Percentiles rank a stretch among this genome's conserved stretches.
phyloP scores from a whole-genome alignment of 1,140 invertebrate species.

The Plectrocnemia conspersa region DNA sequence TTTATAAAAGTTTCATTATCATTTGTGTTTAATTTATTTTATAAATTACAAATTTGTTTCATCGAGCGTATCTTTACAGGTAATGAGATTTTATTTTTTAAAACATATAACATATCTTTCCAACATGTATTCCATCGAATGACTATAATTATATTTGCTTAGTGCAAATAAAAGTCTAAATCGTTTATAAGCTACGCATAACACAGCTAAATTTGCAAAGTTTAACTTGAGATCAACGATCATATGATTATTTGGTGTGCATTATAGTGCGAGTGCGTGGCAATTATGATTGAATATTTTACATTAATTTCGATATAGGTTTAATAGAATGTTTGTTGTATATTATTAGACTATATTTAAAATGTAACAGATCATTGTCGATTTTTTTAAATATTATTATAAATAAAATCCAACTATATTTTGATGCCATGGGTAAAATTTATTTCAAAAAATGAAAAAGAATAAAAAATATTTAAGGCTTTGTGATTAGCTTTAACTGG shows the following conservation, averaged over 20 bases:
- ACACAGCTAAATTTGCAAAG: neutral
- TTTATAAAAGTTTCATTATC: too few relatives aligned
- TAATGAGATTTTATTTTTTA: too few relatives aligned
- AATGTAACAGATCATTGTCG: constrained; percentile 1
- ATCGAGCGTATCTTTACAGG: too few relatives aligned
- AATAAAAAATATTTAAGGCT: too few relatives aligned
- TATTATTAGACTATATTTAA: constrained; percentile 4
- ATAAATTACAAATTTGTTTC: too few relatives aligned
- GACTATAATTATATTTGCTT: neutral
- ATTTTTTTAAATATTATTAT: constrained; percentile 5
- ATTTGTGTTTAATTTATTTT: too few relatives aligned
- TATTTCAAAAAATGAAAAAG: constrained; percentile 23
- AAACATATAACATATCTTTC: too few relatives aligned
- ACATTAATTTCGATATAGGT: neutral
- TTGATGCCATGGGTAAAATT: constrained; percentile 27
- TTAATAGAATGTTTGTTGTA: constrained; percentile 18
- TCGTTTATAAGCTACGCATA: neutral
- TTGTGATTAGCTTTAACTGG: constrained; percentile 34
- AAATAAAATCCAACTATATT: constrained; percentile 15
- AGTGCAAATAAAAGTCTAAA: neutral
- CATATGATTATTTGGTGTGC: neutral
- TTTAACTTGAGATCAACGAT: neutral
- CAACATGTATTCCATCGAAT: neutral
- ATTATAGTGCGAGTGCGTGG: neutral
- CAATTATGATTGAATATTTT: neutral